phyloP scores from a whole-genome alignment of 2,888 invertebrate genomes.

The Gryllus longicercus region DNA sequence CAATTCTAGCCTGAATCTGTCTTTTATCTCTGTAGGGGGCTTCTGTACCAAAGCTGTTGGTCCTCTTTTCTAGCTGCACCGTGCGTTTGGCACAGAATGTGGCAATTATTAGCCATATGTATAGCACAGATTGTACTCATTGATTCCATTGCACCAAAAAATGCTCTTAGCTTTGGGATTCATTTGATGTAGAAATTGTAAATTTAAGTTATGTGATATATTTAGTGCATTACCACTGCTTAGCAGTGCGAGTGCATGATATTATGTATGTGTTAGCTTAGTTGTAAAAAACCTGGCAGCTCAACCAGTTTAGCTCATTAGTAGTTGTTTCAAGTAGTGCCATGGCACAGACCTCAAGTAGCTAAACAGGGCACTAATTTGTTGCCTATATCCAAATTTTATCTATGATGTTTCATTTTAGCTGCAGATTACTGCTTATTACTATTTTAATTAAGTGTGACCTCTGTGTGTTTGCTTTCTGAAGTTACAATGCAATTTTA shows the following conservation, averaged over 20 bases:
- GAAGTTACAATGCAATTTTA: background rate
- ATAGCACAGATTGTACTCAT: background rate
- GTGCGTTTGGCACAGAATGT: no score
- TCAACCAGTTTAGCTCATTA: background rate
- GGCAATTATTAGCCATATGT: no score
- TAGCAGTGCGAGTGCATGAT: background rate
- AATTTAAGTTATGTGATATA: conserved; percentile 17
- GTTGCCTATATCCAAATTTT: conserved; percentile 8
- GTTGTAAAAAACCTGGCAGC: background rate
- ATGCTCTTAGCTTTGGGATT: background rate
- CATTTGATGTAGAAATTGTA: background rate
- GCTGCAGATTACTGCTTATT: conserved; percentile 2
- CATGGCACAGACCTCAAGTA: background rate
- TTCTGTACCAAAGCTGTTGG: no score
- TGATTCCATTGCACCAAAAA: background rate
- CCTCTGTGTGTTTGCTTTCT: background rate
- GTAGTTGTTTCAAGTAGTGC: conserved; percentile 6
- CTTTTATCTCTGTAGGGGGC: no score
- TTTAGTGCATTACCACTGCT: conserved; percentile 2
- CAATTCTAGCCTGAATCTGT: no score
- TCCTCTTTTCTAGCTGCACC: no score
- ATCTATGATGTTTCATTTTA: background rate
- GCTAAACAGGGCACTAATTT: conserved; percentile 3
- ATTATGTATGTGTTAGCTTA: conserved; percentile 3
- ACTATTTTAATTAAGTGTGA: background rate